Evolutionary conservation across 2,888 invertebrate species (phyloP).

Genomic region (Himalopsyche tibetana): DNA sequence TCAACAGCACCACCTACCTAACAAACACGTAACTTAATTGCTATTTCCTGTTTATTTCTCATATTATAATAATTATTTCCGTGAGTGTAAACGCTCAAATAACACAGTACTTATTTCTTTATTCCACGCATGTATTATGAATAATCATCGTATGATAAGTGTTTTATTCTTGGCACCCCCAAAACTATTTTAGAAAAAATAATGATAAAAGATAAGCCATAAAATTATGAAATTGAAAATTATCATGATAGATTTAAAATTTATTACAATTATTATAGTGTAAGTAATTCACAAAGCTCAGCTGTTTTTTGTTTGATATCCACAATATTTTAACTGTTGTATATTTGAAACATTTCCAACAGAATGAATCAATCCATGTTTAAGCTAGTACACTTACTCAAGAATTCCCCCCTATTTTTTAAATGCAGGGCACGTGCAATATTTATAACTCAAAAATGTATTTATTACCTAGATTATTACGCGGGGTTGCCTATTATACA

Average conservation of each 20-base stretch:
- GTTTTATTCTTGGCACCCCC: slow-evolving; percentile 16
- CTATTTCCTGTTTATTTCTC: slow-evolving; percentile 47
- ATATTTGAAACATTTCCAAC: too few relatives aligned
- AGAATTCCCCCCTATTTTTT: slow-evolving; percentile 3
- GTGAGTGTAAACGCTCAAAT: slow-evolving; percentile 42
- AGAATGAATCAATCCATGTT: too few relatives aligned
- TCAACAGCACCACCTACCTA: not conserved
- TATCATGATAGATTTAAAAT: too few relatives aligned
- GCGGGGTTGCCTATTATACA: slow-evolving; percentile 16
- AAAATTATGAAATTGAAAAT: too few relatives aligned
- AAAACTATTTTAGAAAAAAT: not conserved
- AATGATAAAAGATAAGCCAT: not conserved
- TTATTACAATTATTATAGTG: too few relatives aligned
- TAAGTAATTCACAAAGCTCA: too few relatives aligned
- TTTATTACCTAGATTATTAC: slow-evolving; percentile 35
- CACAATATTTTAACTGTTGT: too few relatives aligned
- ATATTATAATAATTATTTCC: slow-evolving; percentile 44
- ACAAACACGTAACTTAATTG: slow-evolving; percentile 41
- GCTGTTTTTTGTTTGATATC: too few relatives aligned
- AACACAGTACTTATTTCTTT: slow-evolving; percentile 48
- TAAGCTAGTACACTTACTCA: too few relatives aligned
- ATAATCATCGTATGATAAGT: not conserved
- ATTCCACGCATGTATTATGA: slow-evolving; percentile 22
- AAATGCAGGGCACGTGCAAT: slow-evolving; percentile 24
- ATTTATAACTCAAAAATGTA: slow-evolving; percentile 17